Base-by-base conservation (phyloP, 1,140 invertebrate genomes). In the Meloidogyne hapla region DNA sequence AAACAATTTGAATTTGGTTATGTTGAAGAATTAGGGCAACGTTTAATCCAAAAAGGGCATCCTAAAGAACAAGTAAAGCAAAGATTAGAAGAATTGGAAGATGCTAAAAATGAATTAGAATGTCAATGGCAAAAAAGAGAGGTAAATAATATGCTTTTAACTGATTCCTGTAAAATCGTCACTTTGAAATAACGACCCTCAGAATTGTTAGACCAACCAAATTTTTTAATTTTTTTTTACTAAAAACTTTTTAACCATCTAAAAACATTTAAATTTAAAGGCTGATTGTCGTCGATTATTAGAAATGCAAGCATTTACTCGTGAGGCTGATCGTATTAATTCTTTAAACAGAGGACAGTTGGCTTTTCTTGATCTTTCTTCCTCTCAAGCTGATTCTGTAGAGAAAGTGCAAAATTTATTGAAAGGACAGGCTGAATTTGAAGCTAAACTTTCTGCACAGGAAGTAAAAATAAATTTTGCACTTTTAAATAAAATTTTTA, bases 271-370 rank as follows among this genome's bases (percentile, higher is more conserved):
- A 33, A 33, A 33, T 33, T 33, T 33, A 33, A 33, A 33, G 33
- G 33, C 91, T 68, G 93, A 92, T 90, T 88, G 95, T 40, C 90
- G 92, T 77, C 93, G 96, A 85, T 92, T 93, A 79, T 89, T 94
- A 21, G 93, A 95, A 82, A 88, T 96, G 68, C 88, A 89, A 88
- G 77, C 93, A 76, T 96, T 98, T 88, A 96, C 95, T 87, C 91
- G 93, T 70, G 96, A 99, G 89, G 95, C 95, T 0, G 95, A 98
- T 88, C 93, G 96, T 86, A 95, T 98, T 77, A 95, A 98, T 89
- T 94, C 95, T 0, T 92, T 93, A 5, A 95, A 93, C 48, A 93
- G 93, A 69, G 93, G 93, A 56, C 95, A 98, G 87, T 92, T 95
- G 87, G 92, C 94, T 0, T 96, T 95, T 88, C 89, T 98, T 13